These are phyloP conservation scores for Botia kubotai DNA, from an alignment of 2,797 vertebrate genomes.

Conservation along the genomic window DNA sequence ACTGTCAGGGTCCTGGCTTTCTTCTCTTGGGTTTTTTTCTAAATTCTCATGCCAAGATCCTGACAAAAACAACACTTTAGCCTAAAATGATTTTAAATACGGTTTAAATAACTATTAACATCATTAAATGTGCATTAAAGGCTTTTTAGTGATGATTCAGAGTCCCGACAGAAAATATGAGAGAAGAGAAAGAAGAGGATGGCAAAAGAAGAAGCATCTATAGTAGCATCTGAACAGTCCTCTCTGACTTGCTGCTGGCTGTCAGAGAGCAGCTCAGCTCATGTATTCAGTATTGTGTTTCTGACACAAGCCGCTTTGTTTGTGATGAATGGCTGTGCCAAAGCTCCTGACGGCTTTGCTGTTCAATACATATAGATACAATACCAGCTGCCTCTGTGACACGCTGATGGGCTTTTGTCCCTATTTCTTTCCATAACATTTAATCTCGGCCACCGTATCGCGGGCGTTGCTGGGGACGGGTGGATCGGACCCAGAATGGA, in stretches of 20 bases:
- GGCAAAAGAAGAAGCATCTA: conserved; percentile 25
- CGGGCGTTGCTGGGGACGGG: conserved; percentile 73
- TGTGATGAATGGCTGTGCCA: conserved; percentile 86
- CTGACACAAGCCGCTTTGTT: conserved; percentile 83
- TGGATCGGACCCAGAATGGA: conserved; percentile 37
- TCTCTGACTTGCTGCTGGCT: conserved; percentile 78
- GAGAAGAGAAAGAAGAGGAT: neutral
- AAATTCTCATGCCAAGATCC: too few relatives aligned
- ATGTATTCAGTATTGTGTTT: conserved; percentile 68
- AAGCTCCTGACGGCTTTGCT: conserved; percentile 78
- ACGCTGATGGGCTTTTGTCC: conserved; percentile 80
- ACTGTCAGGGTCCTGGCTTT: too few relatives aligned
- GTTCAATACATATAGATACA: conserved; percentile 85
- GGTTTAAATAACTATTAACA: neutral
- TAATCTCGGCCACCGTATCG: conserved; percentile 75
- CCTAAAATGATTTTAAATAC: too few relatives aligned
- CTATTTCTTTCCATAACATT: conserved; percentile 78
- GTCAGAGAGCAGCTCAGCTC: conserved; percentile 75
- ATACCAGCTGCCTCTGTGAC: conserved; percentile 80
- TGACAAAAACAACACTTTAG: too few relatives aligned
- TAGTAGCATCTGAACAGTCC: conserved; percentile 75
- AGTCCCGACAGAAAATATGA: neutral
- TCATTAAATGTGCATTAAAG: neutral
- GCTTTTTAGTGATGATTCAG: neutral
- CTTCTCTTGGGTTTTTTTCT: too few relatives aligned